These are phyloP conservation scores for Trichomalopsis sarcophagae DNA, from an alignment of 1,140 invertebrate genomes.

Conservation along the genomic window DNA sequence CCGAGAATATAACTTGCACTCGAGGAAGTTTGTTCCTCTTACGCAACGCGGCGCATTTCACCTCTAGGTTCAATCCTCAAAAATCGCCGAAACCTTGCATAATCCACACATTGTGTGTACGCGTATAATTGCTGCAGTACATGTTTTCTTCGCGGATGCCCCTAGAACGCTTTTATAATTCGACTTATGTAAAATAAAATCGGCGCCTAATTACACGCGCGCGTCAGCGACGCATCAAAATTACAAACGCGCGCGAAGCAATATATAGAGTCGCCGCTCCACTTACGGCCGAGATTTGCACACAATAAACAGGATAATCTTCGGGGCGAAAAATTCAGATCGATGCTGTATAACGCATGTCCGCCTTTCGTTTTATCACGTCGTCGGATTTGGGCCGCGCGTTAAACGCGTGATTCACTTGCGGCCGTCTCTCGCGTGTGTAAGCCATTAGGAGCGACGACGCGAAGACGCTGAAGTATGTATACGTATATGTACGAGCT, in stretches of 20 bases:
- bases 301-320: not conserved
- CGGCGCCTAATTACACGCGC: not conserved
- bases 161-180: not conserved
- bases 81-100: not conserved
- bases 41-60: not conserved
- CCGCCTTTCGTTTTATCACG: too few relatives aligned
- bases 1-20: not conserved
- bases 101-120: not conserved
- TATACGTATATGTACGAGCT: too few relatives aligned
- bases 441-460: too few relatives aligned
- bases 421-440: too few relatives aligned
- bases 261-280: not conserved
- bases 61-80: not conserved
- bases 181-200: not conserved
- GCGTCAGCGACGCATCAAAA: not conserved
- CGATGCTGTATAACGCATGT: not conserved
- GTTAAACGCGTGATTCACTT: not conserved
- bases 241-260: not conserved
- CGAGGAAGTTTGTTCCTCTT: not conserved
- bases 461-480: too few relatives aligned
- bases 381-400: not conserved
- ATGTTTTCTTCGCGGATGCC: not conserved
- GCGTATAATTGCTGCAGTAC: too few relatives aligned
- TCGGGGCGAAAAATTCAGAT: not conserved
- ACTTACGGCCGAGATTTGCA: not conserved